A percentile compares a stretch with the other conserved stretches of the same genome.
phyloP scores from a whole-genome alignment of 2,888 invertebrate genomes.

The Epinotia demarniana region DNA sequence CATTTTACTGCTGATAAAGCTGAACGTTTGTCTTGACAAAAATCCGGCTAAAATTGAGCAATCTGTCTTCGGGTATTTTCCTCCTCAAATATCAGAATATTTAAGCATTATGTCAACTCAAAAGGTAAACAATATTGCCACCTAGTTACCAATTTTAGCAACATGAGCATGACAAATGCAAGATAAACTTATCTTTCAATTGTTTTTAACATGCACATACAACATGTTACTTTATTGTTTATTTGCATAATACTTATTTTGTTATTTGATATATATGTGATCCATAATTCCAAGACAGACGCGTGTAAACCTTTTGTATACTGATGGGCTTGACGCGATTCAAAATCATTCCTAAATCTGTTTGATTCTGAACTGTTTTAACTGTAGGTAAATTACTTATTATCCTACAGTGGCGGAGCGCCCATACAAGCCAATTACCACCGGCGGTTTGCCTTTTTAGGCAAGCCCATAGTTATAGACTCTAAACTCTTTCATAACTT shows the following conservation, averaged over 20 bases:
- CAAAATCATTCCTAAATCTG: background rate
- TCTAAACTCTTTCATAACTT: no score
- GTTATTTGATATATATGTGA: slow-evolving; percentile 5
- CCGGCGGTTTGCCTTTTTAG: no score
- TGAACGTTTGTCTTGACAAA: no score
- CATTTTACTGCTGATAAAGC: no score
- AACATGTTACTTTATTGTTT: slow-evolving; percentile 21
- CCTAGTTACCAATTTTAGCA: slow-evolving; percentile 24
- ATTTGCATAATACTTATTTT: slow-evolving; percentile 17
- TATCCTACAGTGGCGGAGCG: no score
- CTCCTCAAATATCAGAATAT: slow-evolving; percentile 12
- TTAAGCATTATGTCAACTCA: background rate
- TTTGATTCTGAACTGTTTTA: background rate
- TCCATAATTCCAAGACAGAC: slow-evolving; percentile 1
- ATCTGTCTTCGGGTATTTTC: slow-evolving; percentile 5
- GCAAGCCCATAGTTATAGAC: no score
- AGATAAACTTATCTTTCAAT: slow-evolving; percentile 37
- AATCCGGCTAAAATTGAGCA: background rate
- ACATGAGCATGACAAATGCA: slow-evolving; percentile 14
- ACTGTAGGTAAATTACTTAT: background rate
- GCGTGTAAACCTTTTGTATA: background rate
- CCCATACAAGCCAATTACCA: no score
- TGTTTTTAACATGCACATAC: slow-evolving; percentile 21
- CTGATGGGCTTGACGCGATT: background rate
- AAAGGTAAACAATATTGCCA: slow-evolving; percentile 13